phyloP scores from a whole-genome alignment of 2,888 invertebrate genomes.

The Tipula helvola region DNA sequence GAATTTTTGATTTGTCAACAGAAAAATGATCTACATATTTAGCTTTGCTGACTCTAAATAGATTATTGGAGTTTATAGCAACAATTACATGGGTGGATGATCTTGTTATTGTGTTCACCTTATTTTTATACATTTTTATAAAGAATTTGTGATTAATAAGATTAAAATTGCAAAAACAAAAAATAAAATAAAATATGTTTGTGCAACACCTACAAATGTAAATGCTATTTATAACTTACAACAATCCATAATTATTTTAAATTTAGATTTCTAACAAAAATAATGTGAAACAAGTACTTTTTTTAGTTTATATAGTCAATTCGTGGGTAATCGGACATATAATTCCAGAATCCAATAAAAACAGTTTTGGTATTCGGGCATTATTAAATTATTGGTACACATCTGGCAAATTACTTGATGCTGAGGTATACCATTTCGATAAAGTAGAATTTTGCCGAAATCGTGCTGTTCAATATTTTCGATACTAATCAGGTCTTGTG shows the following conservation, averaged over 20 bases:
- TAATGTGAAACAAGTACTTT: too few species aligned
- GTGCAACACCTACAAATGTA: neutral
- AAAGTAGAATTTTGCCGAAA: too few species aligned
- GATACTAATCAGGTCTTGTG: too few species aligned
- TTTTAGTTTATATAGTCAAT: too few species aligned
- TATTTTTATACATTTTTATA: neutral
- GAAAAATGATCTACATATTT: neutral
- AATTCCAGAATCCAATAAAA: too few species aligned
- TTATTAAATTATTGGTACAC: too few species aligned
- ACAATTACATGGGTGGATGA: neutral
- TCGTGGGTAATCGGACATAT: too few species aligned
- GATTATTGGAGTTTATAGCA: neutral
- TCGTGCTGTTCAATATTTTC: too few species aligned
- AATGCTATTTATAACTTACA: neutral
- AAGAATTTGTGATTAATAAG: neutral
- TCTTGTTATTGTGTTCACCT: neutral
- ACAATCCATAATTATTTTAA: neutral
- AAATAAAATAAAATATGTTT: neutral
- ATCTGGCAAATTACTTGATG: too few species aligned
- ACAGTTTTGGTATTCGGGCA: too few species aligned
- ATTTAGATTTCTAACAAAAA: neutral
- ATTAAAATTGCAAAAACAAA: neutral
- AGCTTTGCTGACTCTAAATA: neutral
- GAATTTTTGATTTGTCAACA: neutral
- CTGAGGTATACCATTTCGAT: too few species aligned